Percentiles rank a stretch among this genome's conserved stretches.
Evolutionary conservation across 1,140 invertebrate species (phyloP).

Genomic region (Heliconius nattereri): DNA sequence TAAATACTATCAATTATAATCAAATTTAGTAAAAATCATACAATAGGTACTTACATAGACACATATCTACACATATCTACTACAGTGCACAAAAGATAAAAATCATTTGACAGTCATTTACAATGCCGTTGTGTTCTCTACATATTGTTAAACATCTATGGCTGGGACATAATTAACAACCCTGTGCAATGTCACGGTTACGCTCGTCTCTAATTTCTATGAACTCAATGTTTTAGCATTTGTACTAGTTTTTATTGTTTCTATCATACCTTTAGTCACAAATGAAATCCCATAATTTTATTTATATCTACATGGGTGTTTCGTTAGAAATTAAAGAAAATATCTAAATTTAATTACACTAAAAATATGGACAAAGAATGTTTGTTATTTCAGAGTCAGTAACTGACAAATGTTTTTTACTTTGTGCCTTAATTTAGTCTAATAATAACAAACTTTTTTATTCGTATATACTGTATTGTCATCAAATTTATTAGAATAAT

Average conservation of each 20-base stretch:
- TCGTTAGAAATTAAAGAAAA: no score
- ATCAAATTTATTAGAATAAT: no score
- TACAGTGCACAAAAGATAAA: not conserved
- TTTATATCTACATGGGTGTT: not conserved
- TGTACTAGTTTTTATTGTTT: not conserved
- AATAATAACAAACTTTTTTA: no score
- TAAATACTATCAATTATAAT: not conserved
- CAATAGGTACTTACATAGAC: not conserved
- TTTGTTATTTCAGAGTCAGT: no score
- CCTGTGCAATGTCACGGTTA: constrained; percentile 8
- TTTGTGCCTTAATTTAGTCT: no score
- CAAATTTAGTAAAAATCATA: not conserved
- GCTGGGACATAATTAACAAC: constrained; percentile 4
- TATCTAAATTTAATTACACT: no score
- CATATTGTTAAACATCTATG: constrained; percentile 5
- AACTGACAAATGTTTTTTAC: no score
- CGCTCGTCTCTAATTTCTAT: not conserved
- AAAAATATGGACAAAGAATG: no score
- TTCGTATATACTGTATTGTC: no score
- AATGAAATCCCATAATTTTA: not conserved
- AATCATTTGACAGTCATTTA: not conserved
- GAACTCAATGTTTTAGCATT: not conserved
- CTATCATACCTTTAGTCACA: not conserved
- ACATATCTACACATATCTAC: not conserved
- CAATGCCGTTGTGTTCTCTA: not conserved